phyloP scores from a whole-genome alignment of 2,888 invertebrate genomes.

The Blomia tropicalis region DNA sequence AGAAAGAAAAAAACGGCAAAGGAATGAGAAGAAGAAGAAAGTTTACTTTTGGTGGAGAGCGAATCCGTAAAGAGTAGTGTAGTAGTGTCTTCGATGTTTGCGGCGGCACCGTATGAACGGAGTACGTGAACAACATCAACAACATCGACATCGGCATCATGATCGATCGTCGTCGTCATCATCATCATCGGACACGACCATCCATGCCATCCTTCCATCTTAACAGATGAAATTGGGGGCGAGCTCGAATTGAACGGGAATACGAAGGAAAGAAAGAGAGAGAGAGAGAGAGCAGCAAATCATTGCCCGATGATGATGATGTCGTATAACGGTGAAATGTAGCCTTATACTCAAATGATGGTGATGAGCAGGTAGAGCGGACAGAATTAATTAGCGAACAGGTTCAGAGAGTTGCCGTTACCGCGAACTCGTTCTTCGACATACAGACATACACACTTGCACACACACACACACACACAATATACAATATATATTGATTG shows the following conservation, averaged over 20 bases:
- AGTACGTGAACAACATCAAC: neutral
- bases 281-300: neutral
- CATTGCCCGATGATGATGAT: neutral
- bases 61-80: neutral
- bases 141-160: neutral
- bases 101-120: neutral
- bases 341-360: too few relatives aligned
- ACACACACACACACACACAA: too few relatives aligned
- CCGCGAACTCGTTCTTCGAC: too few relatives aligned
- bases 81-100: too few relatives aligned
- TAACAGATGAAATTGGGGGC: constrained; percentile 12
- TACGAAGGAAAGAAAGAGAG: neutral
- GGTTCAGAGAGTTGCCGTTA: constrained; percentile 5
- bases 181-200: too few relatives aligned
- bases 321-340: neutral
- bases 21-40: neutral
- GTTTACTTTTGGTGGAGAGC: neutral
- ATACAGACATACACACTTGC: too few relatives aligned
- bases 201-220: neutral
- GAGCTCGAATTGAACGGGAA: neutral
- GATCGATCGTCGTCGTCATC: too few relatives aligned
- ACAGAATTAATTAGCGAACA: constrained; percentile 14
- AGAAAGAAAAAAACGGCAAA: neutral
- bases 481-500: too few relatives aligned
- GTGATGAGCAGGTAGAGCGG: constrained; percentile 14